phyloP scores from a whole-genome alignment of 2,888 invertebrate genomes.

The Acronicta alni region DNA sequence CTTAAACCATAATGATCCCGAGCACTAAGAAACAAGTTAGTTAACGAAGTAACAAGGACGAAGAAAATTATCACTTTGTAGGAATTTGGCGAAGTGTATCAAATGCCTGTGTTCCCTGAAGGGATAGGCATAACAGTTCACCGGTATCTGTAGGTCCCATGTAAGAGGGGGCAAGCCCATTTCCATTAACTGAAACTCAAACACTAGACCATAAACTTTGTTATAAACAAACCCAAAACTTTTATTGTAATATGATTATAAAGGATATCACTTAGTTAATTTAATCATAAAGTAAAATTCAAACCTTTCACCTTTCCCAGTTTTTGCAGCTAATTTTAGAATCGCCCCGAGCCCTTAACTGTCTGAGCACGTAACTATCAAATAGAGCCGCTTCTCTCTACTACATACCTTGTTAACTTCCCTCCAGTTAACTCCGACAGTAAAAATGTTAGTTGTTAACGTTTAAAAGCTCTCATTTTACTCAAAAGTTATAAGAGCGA shows the following conservation, averaged over 20 bases:
- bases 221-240: too few relatives aligned
- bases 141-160: too few relatives aligned
- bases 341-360: conserved; percentile 18
- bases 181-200: too few relatives aligned
- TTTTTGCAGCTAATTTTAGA: not conserved
- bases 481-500: conserved; percentile 23
- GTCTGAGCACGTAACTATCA: conserved; percentile 39
- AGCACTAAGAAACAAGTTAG: conserved; percentile 9
- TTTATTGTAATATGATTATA: not conserved
- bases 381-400: conserved; percentile 16
- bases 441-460: conserved; percentile 41
- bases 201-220: too few relatives aligned
- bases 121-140: too few relatives aligned
- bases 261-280: not conserved
- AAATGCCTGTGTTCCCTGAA: too few relatives aligned
- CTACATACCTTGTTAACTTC: conserved; percentile 19
- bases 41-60: conserved; percentile 3
- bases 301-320: not conserved
- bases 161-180: too few relatives aligned
- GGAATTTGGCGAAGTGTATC: too few relatives aligned
- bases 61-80: too few relatives aligned
- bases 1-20: conserved; percentile 14
- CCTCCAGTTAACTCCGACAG: conserved; percentile 29
- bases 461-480: conserved; percentile 33
- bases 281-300: not conserved